Base-by-base conservation (phyloP, 2,888 invertebrate genomes). In the Drosophila paucipuncta region DNA sequence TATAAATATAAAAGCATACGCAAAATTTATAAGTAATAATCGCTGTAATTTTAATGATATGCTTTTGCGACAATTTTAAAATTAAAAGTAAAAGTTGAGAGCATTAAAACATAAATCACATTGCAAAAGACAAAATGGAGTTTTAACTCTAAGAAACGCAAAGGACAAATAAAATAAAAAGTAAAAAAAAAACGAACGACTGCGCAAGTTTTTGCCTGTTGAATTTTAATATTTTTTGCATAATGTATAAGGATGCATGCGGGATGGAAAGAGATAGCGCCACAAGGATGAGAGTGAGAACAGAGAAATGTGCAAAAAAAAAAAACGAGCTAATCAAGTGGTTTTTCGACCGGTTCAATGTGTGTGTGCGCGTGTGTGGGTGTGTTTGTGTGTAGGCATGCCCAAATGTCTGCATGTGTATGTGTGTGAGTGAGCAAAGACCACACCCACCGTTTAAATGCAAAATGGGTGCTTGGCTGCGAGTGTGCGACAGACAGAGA, bases 311-410 rank as follows among this genome's bases (percentile, higher is more conserved):
- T 76, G 47, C 22, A 73, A 79, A 77, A 86, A 73, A 79, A 77
- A 86, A 87, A 82, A 77, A 72, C 80, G 74, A 84, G 90, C 90
- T 91, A 89, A 91, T 91, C 86, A 84, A 85, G 83, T 74, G 78
- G 50, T 72, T 76, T 73, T 50, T 53, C 50, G 59, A 74, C 67
- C 78, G 69, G 75, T 73, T 83, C 72, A 72, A 71, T 74, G 65
- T 78, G 74, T 67, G 39, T 66, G 64, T 57, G 53, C 61, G 28
- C 9, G 25, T 16, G 10, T 59, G 47, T 55, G 11, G 55, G 47
- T 41, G 13, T 41, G n/a, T 58, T 33, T 43, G 33, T 68, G 49
- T 54, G 31, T 57, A 35, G 49, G 58, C 25, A 55, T 50, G 62
- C 18, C 50, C 50, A 50, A 50, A 31, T 31, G 11, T 52, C 18